Evolutionary conservation across 1,140 invertebrate species (phyloP).

Genomic region (Pomacea maculata): DNA sequence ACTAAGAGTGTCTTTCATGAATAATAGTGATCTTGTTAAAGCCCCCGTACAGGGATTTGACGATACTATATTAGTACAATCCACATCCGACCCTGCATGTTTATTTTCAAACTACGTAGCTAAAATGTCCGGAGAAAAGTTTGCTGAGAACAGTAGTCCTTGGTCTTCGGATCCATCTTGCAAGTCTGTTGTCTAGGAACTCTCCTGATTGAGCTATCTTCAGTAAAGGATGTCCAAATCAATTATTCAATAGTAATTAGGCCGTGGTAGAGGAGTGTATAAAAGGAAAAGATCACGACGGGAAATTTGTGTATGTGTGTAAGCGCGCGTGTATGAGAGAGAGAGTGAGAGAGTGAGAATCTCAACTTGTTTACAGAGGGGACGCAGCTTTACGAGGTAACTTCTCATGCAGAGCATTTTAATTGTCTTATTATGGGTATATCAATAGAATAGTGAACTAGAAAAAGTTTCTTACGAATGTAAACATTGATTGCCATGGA

Average conservation of each 20-base stretch:
- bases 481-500: too few relatives aligned
- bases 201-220: too few relatives aligned
- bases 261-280: slow-evolving; percentile 8
- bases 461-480: too few relatives aligned
- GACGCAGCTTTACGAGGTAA: not conserved
- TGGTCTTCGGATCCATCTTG: not conserved
- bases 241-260: not conserved
- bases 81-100: too few relatives aligned
- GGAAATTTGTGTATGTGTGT: slow-evolving; percentile 20
- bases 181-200: not conserved
- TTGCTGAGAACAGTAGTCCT: not conserved
- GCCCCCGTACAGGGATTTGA: too few relatives aligned
- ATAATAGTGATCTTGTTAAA: too few relatives aligned
- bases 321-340: slow-evolving; percentile 1
- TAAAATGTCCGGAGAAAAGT: not conserved
- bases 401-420: not conserved
- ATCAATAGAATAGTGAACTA: not conserved
- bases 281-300: not conserved
- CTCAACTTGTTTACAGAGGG: not conserved
- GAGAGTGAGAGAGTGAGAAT: not conserved
- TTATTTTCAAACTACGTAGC: too few relatives aligned
- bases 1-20: too few relatives aligned
- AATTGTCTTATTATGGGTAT: not conserved
- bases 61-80: too few relatives aligned
- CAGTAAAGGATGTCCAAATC: not conserved